Conservation (phyloP, 2,888 invertebrate genomes). For the Chydorus sphaericus region DNA sequence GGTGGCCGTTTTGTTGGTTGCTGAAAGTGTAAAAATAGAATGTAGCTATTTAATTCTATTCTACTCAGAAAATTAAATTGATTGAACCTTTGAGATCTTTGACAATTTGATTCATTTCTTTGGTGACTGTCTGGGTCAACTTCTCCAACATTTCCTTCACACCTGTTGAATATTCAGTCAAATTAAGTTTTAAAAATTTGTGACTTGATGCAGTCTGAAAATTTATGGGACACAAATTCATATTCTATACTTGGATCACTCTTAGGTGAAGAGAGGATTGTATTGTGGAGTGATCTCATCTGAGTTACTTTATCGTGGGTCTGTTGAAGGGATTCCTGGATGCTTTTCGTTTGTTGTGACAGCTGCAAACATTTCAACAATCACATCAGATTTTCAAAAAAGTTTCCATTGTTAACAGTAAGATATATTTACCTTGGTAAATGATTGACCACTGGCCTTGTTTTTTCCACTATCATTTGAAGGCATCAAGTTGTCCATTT, state of each 20-base stretch:
- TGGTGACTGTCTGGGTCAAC: not conserved
- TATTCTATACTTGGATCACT: not conserved
- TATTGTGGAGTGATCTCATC: not conserved
- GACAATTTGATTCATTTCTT: not conserved
- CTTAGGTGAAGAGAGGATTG: not conserved
- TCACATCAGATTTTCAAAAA: no score
- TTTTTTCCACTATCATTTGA: not conserved
- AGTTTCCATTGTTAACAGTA: not conserved
- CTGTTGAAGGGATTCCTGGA: not conserved
- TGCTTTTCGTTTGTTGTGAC: not conserved
- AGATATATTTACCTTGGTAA: no score
- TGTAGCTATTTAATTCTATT: no score
- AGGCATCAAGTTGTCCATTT: not conserved
- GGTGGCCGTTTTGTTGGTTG: not conserved
- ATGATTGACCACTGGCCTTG: not conserved
- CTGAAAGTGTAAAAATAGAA: no score
- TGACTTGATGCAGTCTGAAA: no score
- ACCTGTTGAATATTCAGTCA: not conserved
- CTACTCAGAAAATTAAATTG: no score
- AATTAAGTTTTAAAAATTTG: no score
- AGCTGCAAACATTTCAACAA: not conserved
- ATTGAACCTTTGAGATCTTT: constrained; percentile 4
- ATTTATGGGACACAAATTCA: not conserved
- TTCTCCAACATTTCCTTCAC: not conserved
- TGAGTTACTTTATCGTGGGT: not conserved